These are phyloP conservation scores for Philantomba maxwellii DNA, from an alignment of 2,113 vertebrate species.

Conservation along the genomic window DNA sequence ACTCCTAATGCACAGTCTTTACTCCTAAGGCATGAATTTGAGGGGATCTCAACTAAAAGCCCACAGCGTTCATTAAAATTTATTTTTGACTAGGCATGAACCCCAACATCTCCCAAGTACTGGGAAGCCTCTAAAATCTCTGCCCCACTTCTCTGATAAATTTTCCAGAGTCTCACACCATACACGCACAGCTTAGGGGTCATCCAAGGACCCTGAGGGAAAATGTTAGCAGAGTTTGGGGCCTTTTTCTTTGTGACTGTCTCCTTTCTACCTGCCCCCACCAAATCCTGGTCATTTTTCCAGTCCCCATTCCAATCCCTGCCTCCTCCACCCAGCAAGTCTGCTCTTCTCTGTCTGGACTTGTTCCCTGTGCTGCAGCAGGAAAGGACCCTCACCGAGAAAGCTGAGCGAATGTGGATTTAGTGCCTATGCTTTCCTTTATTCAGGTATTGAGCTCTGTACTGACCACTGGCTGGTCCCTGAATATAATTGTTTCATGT, in stretches of 20 bases:
- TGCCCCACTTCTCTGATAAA: background rate
- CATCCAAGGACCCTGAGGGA: background rate
- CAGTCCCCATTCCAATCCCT: background rate
- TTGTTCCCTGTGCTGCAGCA: background rate
- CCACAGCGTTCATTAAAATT: background rate
- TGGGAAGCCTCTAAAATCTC: background rate
- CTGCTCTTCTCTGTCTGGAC: background rate
- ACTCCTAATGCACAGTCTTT: background rate
- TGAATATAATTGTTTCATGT: background rate
- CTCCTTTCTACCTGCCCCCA: background rate
- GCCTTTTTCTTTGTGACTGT: background rate
- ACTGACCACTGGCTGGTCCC: background rate
- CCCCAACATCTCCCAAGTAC: background rate
- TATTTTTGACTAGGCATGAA: background rate
- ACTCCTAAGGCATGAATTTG: background rate
- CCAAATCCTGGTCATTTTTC: background rate
- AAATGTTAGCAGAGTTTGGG: background rate
- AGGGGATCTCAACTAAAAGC: background rate
- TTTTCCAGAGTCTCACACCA: background rate
- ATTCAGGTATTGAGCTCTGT: background rate
- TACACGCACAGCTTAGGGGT: background rate
- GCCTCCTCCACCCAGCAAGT: background rate
- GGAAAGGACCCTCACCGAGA: background rate
- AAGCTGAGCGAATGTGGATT: fast-evolving
- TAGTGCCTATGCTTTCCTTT: background rate